Percentiles rank a stretch among this genome's conserved stretches.
Conservation (phyloP, 2,113 vertebrate genomes). For the pig (Sus scrofa) region T2T-Sscrofa CM000820.6:130190001-130190500, state of each 20-base stretch:
- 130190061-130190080: background rate
- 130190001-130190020: background rate
- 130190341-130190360: background rate
- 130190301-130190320: background rate
- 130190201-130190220: background rate
- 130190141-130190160: background rate
- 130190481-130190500: background rate
- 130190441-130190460: background rate
- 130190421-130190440: background rate
- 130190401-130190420: background rate
- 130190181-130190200: background rate
- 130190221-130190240: background rate
- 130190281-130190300: background rate
- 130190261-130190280: background rate
- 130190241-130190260: background rate
- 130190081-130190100: background rate
- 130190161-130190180: background rate
- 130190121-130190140: background rate
- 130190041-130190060: background rate
- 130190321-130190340: background rate
- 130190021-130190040: background rate
- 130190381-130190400: background rate
- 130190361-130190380: background rate
- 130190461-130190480: rapidly evolving
- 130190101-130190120: background rate